Evolutionary conservation across 2,797 vertebrate genomes (phyloP), one percentile per base, ranked within the genome.

Genomic region (Anomalospiza imberbis): DNA sequence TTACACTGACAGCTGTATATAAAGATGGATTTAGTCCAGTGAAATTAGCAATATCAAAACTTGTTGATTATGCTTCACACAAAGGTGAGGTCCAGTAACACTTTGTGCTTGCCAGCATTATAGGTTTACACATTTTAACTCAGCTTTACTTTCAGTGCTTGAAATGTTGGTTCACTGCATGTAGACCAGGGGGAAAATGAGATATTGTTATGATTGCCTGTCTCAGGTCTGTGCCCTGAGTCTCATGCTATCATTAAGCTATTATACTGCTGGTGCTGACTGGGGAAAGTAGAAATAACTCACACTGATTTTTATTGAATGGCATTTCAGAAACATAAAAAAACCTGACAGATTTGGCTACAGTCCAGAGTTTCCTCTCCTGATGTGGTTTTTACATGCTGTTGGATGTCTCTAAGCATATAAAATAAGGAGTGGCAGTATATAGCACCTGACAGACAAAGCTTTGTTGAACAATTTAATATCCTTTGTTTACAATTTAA

Each of bases 161-260:
- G n/a, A 80, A 94, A 74, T 74, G 11, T 47, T 91, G 11, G 40
- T 80, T 87, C 17, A 17, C 32, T 57, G 50, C 45, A 72, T 78
- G 79, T 25, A 88, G 13, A 93, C 62, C 6, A 17, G 58, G 34
- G 66, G 88, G 88, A 91, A 94, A 96, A 96, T 72, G 60, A 94
- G 44, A 40, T 72, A 84, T 38, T 92, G 44, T 67, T 91, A 25
- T 85, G 85, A 74, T 57, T 91, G 65, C 50, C 55, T 85, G 74
- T 87, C 63, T 92, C 74, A 87, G 55, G 55, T 94, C 75, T 79
- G 26, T 82, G 48, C 67, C 55, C 78, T 66, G 36, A 79, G 48
- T 60, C 44, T 93, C 48, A 85, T 45, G 29, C 36, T 93, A 60
- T 91, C 84, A 89, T 92, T 95, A 94, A 91, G 63, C 20, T 73